A percentile compares a stretch with the other conserved stretches of the same genome.
Conservation (phyloP, 2,113 vertebrate species). For the Dicrurus megarhynchus region DNA sequence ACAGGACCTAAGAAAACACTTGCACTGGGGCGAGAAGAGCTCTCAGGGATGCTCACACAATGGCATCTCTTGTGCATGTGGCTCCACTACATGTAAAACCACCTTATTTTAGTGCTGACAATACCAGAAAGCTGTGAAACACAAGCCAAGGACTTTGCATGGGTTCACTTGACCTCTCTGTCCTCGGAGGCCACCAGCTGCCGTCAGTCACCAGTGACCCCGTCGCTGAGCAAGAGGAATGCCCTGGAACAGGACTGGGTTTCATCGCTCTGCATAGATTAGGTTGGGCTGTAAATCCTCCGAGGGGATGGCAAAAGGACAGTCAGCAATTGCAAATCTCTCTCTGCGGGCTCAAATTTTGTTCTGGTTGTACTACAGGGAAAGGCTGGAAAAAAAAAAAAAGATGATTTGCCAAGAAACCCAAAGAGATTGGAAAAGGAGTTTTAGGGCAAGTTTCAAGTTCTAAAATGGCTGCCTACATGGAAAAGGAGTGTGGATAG, state of each 20-base stretch:
- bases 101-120: slow-evolving; percentile 51
- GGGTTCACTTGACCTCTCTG: not conserved
- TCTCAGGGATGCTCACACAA: slow-evolving; percentile 34
- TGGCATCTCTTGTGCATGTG: not conserved
- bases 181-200: slow-evolving; percentile 10
- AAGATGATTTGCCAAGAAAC: not conserved
- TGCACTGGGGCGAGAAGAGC: slow-evolving; percentile 28
- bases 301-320: not conserved
- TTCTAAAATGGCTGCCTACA: not conserved
- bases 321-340: not conserved
- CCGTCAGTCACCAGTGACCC: not conserved
- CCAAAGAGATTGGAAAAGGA: not conserved
- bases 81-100: slow-evolving; percentile 6
- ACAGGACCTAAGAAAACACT: not conserved
- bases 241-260: not conserved
- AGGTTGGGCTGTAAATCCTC: not conserved
- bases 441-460: not conserved
- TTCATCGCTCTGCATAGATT: not conserved
- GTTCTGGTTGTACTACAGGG: not conserved
- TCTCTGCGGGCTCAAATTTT: not conserved
- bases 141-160: not conserved
- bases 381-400: not conserved
- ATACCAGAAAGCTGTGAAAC: not conserved
- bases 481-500: not conserved
- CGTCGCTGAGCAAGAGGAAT: not conserved